Evolutionary conservation across 2,888 invertebrate genomes (phyloP), one percentile per base, ranked within the genome.

Genomic region (Hesperia comma): DNA sequence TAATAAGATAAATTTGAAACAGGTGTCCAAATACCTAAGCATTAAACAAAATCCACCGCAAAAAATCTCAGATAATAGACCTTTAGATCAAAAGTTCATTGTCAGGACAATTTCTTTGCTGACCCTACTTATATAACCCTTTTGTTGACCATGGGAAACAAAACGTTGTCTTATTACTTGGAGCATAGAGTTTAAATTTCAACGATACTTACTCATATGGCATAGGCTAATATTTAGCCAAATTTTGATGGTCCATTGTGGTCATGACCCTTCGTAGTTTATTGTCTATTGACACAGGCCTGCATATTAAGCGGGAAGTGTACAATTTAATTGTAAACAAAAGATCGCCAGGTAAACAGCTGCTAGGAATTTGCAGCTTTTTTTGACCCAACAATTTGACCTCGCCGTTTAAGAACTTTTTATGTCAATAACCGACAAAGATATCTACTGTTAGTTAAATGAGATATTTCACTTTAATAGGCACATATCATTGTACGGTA

Each of bases 321-420:
- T 19, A 75, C 76, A 77, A 79, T 76, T 69, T 58, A 70, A 69
- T 67, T 62, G 69, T 75, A 79, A 75, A 80, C 76, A 79, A 80
- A 71, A 68, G 72, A 53, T 73, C 78, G 77, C 79, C 85, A 86
- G 85, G 85, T 83, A 84, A 76, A 74, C 88, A 88, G 85, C 83
- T 87, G 87, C 79, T 55, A 61, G 32, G 15, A 21, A 53, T 60
- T 60, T 61, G 51, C 21, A 19, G 21, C 26, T n/a, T 40, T 61
- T 51, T 61, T 61, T 49, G 33, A 49, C 17, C 33, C 33, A 60
- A 60, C 60, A 32, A n/a, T 43, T 60, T 60, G 60, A 60, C 49
- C 21, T 51, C 12, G 21, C 51, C 60, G 17, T 49, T 60, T 15
- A 4, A 57, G 7, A 17, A 10, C 12, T 17, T 37, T 37, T 55